Evolutionary conservation across 2,888 invertebrate species (phyloP).

Genomic region (Tetranychus piercei): DNA sequence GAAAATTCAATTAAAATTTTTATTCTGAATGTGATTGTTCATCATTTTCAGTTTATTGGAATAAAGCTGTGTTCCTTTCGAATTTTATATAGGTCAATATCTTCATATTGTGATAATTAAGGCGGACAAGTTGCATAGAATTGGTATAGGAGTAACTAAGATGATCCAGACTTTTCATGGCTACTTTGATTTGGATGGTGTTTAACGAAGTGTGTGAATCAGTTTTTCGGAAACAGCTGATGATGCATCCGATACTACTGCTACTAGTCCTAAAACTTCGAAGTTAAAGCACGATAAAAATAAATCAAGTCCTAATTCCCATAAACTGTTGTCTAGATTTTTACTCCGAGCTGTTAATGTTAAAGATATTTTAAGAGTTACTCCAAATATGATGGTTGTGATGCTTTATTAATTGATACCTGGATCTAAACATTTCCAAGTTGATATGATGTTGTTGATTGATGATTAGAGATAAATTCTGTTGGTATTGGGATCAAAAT

Average conservation of each 20-base stretch:
- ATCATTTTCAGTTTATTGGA: conserved; percentile 87
- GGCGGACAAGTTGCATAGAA: conserved; percentile 56
- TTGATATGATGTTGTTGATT: conserved; percentile 17
- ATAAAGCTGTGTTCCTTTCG: conserved; percentile 86
- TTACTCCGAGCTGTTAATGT: too few relatives aligned
- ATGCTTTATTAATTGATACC: conserved; percentile 27
- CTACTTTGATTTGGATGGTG: conserved; percentile 89
- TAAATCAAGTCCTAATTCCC: too few relatives aligned
- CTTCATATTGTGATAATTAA: conserved; percentile 77
- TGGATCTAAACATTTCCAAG: conserved; percentile 25
- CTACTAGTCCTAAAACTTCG: background rate
- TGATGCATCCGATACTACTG: conserved; percentile 29
- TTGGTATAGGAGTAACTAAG: conserved; percentile 49
- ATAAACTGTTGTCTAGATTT: too few relatives aligned
- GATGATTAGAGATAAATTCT: too few relatives aligned
- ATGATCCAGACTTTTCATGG: conserved; percentile 54
- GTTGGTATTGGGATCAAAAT: too few relatives aligned
- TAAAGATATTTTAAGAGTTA: too few relatives aligned
- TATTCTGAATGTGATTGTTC: conserved; percentile 91
- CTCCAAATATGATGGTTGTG: conserved; percentile 21
- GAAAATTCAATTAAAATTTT: conserved; percentile 81
- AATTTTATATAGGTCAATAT: conserved; percentile 81
- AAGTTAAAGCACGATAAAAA: conserved; percentile 17
- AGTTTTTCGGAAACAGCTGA: too few relatives aligned
- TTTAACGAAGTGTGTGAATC: conserved; percentile 57